Percentiles rank a stretch among this genome's conserved stretches.
These are phyloP conservation scores for Parasteatoda lunata DNA, from an alignment of 2,888 invertebrate species.

Conservation along the genomic window DNA sequence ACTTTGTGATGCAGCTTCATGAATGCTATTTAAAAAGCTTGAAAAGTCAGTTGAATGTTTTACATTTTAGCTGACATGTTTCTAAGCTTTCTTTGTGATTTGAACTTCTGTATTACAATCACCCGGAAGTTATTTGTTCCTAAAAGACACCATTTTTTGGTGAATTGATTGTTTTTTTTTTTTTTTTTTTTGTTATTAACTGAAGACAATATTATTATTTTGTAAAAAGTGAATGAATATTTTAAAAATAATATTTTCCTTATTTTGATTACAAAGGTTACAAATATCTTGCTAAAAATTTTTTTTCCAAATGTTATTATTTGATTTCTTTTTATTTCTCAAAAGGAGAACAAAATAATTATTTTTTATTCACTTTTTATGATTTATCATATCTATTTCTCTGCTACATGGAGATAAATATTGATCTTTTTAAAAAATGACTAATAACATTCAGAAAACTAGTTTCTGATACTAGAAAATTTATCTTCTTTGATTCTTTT, in stretches of 20 bases:
- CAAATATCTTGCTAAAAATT: conserved; percentile 6
- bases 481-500: too few species aligned
- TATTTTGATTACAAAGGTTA: not conserved
- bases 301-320: not conserved
- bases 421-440: too few species aligned
- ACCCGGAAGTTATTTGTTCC: conserved; percentile 50
- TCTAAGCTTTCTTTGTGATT: conserved; percentile 23
- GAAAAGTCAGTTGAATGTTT: conserved; percentile 53
- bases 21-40: conserved; percentile 88
- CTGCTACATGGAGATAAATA: too few species aligned
- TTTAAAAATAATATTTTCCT: conserved; percentile 8
- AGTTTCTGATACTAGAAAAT: too few species aligned
- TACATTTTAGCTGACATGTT: conserved; percentile 36
- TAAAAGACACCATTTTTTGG: conserved; percentile 45
- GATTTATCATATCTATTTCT: too few species aligned
- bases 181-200: not conserved
- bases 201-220: not conserved
- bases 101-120: not conserved
- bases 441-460: too few species aligned
- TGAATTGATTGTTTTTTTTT: not conserved
- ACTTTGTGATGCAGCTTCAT: conserved; percentile 90
- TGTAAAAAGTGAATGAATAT: not conserved
- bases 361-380: too few species aligned
- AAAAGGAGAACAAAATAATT: too few species aligned
- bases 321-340: not conserved